Evolutionary conservation across 2,888 invertebrate genomes (phyloP).

Genomic region (Eupelmus urozonus): DNA sequence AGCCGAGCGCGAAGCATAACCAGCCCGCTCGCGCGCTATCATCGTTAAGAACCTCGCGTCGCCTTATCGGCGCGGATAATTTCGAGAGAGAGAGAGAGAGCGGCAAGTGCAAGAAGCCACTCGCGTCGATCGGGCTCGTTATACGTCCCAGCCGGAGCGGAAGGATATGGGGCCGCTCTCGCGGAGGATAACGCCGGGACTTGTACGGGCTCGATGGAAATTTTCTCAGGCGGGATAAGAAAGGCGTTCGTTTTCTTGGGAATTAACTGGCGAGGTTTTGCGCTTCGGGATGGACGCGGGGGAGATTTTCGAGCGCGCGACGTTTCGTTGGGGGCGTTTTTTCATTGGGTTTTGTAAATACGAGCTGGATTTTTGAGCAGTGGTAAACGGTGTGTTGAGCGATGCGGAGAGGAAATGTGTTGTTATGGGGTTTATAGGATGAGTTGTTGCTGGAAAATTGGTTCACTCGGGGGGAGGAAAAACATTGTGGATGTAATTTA

Average conservation of each 20-base stretch:
- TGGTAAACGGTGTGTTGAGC: not conserved
- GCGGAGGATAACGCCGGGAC: constrained; percentile 26
- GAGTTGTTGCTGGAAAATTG: constrained; percentile 31
- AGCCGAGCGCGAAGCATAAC: not conserved
- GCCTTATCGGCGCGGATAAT: constrained; percentile 50
- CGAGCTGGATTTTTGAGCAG: constrained; percentile 17
- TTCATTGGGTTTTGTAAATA: constrained; percentile 24
- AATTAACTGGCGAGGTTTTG: not conserved
- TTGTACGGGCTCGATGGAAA: constrained; percentile 5
- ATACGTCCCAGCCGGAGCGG: constrained; percentile 30
- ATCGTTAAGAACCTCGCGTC: constrained; percentile 34
- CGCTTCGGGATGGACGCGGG: not conserved
- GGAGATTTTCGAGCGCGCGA: not conserved
- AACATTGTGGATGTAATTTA: constrained; percentile 34
- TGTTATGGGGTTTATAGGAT: constrained; percentile 19
- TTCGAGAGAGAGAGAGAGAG: constrained; percentile 39
- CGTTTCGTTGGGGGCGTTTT: not conserved
- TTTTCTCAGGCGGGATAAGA: not conserved
- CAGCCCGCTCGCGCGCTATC: constrained; percentile 34
- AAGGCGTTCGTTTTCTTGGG: not conserved
- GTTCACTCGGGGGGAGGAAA: not conserved
- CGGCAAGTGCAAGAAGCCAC: constrained; percentile 49
- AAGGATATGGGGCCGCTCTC: constrained; percentile 21
- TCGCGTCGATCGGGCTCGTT: constrained; percentile 20
- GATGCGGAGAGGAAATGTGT: constrained; percentile 21